phyloP scores from a whole-genome alignment of 2,113 vertebrate genomes.

The Edolisoma coerulescens region DNA sequence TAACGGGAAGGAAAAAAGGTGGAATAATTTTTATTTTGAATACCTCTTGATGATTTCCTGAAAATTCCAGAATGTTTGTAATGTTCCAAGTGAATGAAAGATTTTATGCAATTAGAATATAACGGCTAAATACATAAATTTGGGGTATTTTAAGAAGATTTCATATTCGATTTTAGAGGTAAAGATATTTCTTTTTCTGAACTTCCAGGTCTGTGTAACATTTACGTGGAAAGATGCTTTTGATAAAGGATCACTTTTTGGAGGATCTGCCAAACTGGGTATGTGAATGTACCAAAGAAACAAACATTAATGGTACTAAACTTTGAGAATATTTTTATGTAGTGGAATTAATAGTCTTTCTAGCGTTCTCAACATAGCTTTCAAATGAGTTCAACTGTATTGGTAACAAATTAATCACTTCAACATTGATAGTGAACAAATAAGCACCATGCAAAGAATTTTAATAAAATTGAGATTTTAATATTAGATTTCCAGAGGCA shows the following conservation, averaged over 20 bases:
- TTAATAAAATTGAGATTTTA: not conserved
- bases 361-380: not conserved
- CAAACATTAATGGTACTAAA: not conserved
- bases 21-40: not conserved
- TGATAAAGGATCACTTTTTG: conserved; percentile 98
- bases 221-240: conserved; percentile 99
- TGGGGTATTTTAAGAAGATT: not conserved
- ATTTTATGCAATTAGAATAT: not conserved
- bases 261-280: conserved; percentile 95
- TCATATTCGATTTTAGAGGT: not conserved
- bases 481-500: not conserved
- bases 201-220: conserved; percentile 88
- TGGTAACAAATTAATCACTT: not conserved
- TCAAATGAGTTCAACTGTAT: not conserved
- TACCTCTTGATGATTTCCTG: not conserved
- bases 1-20: not conserved
- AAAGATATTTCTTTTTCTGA: not conserved
- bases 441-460: not conserved
- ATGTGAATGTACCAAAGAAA: conserved; percentile 48
- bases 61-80: not conserved
- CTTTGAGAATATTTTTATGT: not conserved
- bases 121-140: not conserved
- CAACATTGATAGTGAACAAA: not conserved
- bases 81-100: not conserved
- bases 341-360: not conserved